Base-by-base conservation (phyloP, 92 coral and sea anemone genomes). In the Actinostola sp. region DNA sequence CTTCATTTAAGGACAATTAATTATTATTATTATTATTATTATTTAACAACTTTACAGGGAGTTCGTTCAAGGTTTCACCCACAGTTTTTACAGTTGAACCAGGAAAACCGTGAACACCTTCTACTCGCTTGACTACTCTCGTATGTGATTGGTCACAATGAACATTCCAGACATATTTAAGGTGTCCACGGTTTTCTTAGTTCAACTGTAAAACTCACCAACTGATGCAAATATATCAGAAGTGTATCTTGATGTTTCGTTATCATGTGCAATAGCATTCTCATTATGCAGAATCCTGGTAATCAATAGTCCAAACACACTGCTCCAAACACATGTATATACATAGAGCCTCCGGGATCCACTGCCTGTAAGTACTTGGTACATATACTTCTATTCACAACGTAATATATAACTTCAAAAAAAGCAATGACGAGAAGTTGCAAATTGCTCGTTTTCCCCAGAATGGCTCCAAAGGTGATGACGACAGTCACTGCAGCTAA, bases 191-290 rank as follows among this genome's bases (percentile, higher is more conserved):
- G n/a, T n/a, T n/a, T n/a, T n/a, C n/a, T n/a, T n/a, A n/a, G n/a
- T n/a, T n/a, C n/a, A n/a, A n/a, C n/a, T n/a, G n/a, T 33, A 16
- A 8, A 20, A 32, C 80, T 70, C 44, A 93, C 98, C 98, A 23
- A 90, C 53, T 45, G 90, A 88, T 0, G 98, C 91, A 75, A 93
- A 87, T 32, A 93, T 78, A 68, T 93, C 98, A 24, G 98, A 93
- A 24, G 95, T 88, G 49, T 93, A 93, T 71, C 89, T 81, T 20
- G 98, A 93, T 7, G 81, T 82, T 66, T 93, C 98, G 52, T 90
- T 92, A 20, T 90, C 96, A 51, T 93, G 98, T 17, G 98, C 96
- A 24, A 93, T 93, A 52, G 84, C 79, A 48, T 78, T 91, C 33
- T 73, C 85, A 28, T 79, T 71, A 63, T 83, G 90, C 41, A 90